Conservation (phyloP, 2,888 invertebrate species). For the Leistus spinibarbis region DNA sequence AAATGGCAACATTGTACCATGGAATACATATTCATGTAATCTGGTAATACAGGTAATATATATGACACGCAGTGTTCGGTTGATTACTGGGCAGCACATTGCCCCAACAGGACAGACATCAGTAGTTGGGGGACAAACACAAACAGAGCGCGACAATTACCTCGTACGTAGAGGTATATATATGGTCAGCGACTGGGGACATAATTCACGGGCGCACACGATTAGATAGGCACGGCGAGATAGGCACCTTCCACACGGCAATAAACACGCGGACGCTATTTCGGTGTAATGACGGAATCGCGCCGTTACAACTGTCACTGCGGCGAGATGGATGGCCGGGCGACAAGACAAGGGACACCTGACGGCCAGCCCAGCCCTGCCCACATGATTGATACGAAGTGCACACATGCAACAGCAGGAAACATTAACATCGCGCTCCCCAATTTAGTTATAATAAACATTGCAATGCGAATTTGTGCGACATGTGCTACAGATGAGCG, state of each 20-base stretch:
- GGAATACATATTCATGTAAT: no score
- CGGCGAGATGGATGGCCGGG: constrained; percentile 9
- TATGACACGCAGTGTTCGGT: no score
- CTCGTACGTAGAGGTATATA: neutral
- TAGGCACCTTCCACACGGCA: constrained; percentile 19
- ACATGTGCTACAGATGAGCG: neutral
- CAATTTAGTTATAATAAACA: neutral
- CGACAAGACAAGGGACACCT: constrained; percentile 3
- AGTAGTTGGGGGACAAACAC: neutral
- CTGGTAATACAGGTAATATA: no score
- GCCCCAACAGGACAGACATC: neutral
- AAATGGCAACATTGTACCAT: no score
- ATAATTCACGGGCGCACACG: constrained; percentile 7
- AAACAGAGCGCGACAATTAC: constrained; percentile 8
- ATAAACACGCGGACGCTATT: constrained; percentile 23
- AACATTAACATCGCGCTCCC: neutral
- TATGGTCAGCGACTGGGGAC: neutral
- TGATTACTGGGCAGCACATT: neutral
- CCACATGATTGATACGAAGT: neutral
- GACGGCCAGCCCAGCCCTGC: neutral
- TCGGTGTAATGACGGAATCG: constrained; percentile 21
- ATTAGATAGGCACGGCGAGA: constrained; percentile 17
- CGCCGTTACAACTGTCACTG: constrained; percentile 19
- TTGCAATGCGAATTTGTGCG: neutral
- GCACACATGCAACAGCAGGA: neutral